Evolutionary conservation across 1,140 invertebrate genomes (phyloP).

Genomic region (Augochlora pura): DNA sequence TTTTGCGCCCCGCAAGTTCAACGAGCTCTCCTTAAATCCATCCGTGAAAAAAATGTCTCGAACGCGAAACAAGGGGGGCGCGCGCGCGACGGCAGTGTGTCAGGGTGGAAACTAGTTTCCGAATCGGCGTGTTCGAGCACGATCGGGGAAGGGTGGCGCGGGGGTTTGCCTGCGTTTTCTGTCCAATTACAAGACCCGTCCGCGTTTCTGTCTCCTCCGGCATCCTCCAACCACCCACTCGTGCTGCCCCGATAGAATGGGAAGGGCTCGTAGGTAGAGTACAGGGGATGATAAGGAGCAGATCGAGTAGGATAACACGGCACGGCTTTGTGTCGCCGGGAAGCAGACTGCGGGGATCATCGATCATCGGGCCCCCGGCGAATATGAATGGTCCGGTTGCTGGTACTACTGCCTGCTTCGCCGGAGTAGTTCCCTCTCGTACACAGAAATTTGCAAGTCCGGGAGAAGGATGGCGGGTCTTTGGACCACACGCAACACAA

Average conservation of each 20-base stretch:
- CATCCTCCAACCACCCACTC: slow-evolving; percentile 23
- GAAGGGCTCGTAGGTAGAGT: slow-evolving; percentile 21
- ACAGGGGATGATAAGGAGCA: slow-evolving; percentile 42
- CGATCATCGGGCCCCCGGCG: slow-evolving; percentile 50
- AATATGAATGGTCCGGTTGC: slow-evolving; percentile 38
- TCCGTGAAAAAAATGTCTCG: too few relatives aligned
- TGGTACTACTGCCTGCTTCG: background rate
- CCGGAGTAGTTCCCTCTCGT: slow-evolving; percentile 14
- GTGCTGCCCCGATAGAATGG: background rate
- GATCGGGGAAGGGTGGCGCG: too few relatives aligned
- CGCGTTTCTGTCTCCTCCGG: slow-evolving; percentile 5
- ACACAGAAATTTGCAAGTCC: slow-evolving; percentile 43
- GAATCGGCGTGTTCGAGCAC: too few relatives aligned
- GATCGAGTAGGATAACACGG: slow-evolving; percentile 46
- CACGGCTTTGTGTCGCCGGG: slow-evolving; percentile 45
- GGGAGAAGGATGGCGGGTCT: slow-evolving; percentile 3
- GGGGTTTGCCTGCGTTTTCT: too few relatives aligned
- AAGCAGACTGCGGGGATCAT: slow-evolving; percentile 44
- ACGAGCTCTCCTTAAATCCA: background rate
- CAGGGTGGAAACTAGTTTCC: too few relatives aligned
- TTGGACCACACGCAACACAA: slow-evolving; percentile 40
- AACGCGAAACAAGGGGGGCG: too few relatives aligned
- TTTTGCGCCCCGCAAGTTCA: too few relatives aligned
- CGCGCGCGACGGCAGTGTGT: too few relatives aligned
- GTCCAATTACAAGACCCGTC: slow-evolving; percentile 20